Percentiles rank a stretch among this genome's conserved stretches.
phyloP scores from a whole-genome alignment of 2,113 vertebrate species.

The Ciconia boyciana region DNA sequence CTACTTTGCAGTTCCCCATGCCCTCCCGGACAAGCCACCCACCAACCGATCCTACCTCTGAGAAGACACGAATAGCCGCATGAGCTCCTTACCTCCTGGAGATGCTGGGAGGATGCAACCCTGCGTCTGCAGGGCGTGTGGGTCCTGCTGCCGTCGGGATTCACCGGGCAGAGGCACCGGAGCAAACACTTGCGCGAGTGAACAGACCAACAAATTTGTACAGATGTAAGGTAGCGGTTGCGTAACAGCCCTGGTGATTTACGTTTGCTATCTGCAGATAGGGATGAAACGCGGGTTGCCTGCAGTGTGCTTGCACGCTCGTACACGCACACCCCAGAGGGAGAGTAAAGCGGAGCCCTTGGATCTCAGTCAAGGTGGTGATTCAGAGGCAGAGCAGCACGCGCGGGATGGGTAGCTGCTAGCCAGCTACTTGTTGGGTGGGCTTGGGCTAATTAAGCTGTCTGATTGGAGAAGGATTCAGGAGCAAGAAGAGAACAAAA shows the following conservation, averaged over 20 bases:
- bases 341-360: neutral
- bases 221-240: neutral
- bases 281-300: neutral
- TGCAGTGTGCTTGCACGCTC: neutral
- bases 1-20: neutral
- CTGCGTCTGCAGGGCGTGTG: fast-evolving
- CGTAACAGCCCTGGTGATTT: neutral
- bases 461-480: neutral
- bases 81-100: neutral
- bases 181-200: neutral
- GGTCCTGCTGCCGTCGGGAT: neutral
- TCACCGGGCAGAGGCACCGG: fast-evolving
- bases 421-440: conserved; percentile 37
- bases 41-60: neutral
- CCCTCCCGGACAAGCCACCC: neutral
- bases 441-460: conserved; percentile 8
- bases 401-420: neutral
- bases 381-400: conserved; percentile 45
- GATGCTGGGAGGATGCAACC: neutral
- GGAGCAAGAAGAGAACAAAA: neutral
- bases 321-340: neutral
- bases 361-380: conserved; percentile 48
- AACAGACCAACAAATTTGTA: neutral
- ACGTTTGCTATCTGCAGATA: neutral
- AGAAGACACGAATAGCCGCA: fast-evolving